Conservation (phyloP, 2,888 invertebrate genomes). For the Yponomeuta malinellus region DNA sequence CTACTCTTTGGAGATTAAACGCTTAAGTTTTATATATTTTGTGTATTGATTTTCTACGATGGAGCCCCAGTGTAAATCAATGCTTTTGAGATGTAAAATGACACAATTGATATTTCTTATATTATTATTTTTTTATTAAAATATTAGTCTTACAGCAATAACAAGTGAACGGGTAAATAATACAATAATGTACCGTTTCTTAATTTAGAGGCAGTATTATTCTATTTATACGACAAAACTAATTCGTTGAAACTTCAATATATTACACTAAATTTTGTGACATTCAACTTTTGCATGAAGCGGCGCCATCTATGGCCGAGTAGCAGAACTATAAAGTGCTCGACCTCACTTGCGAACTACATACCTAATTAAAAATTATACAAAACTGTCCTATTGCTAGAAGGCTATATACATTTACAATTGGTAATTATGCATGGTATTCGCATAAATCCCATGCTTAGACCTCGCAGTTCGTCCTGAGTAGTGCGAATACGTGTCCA, state of each 20-base stretch:
- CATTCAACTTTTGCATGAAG: neutral
- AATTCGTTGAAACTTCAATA: constrained; percentile 4
- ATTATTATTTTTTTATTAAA: neutral
- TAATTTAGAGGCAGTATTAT: constrained; percentile 11
- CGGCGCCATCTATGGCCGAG: constrained; percentile 9
- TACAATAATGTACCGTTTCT: neutral
- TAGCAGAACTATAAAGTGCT: constrained; percentile 2
- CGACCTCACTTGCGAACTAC: neutral
- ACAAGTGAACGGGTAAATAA: neutral
- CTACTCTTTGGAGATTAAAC: constrained; percentile 61
- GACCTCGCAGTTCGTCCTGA: constrained; percentile 81
- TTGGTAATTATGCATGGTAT: constrained; percentile 83
- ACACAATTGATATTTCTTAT: neutral
- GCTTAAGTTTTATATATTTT: constrained; percentile 9
- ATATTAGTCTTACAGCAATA: constrained; percentile 24
- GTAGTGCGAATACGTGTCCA: constrained; percentile 87
- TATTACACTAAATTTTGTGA: neutral
- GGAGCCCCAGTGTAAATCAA: no score
- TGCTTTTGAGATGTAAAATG: no score
- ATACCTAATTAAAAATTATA: constrained; percentile 1
- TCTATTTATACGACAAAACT: neutral
- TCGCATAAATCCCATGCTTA: constrained; percentile 78
- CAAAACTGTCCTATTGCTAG: neutral
- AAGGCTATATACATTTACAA: constrained; percentile 44
- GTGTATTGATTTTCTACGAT: no score